A percentile compares a stretch with the other conserved stretches of the same genome.
Conservation (phyloP, 2,113 vertebrate species). For the Micromys minutus region DNA sequence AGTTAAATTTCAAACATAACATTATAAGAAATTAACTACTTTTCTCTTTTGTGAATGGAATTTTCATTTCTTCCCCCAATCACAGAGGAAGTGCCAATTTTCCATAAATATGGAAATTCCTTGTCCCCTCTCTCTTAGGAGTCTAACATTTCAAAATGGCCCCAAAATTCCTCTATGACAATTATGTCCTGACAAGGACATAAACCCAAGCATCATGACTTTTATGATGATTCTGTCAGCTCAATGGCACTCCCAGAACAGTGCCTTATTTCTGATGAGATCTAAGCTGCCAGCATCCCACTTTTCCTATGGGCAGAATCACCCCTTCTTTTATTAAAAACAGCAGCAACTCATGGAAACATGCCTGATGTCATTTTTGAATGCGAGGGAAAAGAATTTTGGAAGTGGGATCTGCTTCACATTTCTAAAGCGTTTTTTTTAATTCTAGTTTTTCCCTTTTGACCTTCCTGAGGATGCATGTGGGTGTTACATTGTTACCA, state of each 20-base stretch:
- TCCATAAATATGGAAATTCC: constrained; percentile 61
- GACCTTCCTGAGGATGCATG: constrained; percentile 80
- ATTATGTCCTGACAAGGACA: constrained; percentile 54
- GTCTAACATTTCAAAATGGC: constrained; percentile 65
- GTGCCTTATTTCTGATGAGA: constrained; percentile 61
- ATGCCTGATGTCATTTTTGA: constrained; percentile 66
- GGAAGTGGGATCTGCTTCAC: constrained; percentile 71
- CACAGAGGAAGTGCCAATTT: constrained; percentile 50
- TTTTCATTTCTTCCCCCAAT: constrained; percentile 18
- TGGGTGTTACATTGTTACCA: constrained; percentile 80
- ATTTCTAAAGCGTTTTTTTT: constrained; percentile 76
- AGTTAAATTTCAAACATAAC: constrained; percentile 62
- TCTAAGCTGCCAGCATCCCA: constrained; percentile 33
- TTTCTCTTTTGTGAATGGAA: constrained; percentile 66
- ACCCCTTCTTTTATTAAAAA: constrained; percentile 65
- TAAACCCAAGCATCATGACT: constrained; percentile 59
- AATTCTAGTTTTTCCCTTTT: constrained; percentile 74
- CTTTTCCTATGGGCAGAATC: constrained; percentile 34
- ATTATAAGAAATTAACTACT: constrained; percentile 65
- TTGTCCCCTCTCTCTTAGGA: background rate
- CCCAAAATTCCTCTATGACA: background rate
- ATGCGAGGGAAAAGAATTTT: constrained; percentile 66
- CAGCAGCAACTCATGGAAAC: constrained; percentile 56
- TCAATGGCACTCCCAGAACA: constrained; percentile 11
- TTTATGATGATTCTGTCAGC: constrained; percentile 55